These are phyloP conservation scores for Centroberyx gerrardi DNA, from an alignment of 2,797 vertebrate genomes.

Conservation along the genomic window DNA sequence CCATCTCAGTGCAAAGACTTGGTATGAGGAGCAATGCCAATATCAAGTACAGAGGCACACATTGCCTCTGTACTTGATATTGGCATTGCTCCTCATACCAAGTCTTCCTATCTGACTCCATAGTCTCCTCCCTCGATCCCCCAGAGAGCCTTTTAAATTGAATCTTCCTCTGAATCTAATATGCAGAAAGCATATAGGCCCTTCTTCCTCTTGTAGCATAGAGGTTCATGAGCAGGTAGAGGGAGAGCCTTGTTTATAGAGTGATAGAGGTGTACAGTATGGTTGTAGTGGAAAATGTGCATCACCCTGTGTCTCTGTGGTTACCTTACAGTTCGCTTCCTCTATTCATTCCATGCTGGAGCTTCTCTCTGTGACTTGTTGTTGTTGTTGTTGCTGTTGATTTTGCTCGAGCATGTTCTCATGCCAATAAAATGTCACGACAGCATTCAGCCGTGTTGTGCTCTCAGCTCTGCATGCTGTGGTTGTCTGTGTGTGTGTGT, in stretches of 20 bases:
- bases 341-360: constrained; percentile 31
- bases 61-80: background rate
- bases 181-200: background rate
- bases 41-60: too few species aligned
- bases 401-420: constrained; percentile 60
- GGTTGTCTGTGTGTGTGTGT: background rate
- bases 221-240: too few species aligned
- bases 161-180: background rate
- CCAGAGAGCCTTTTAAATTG: background rate
- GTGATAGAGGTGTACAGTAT: constrained; percentile 12
- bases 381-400: constrained; percentile 21
- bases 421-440: constrained; percentile 70
- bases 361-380: constrained; percentile 8
- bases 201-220: background rate
- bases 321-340: constrained; percentile 24
- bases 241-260: background rate
- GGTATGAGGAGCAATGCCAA: too few species aligned
- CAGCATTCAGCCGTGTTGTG: constrained; percentile 36
- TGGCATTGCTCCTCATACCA: background rate
- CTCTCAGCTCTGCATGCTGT: constrained; percentile 42
- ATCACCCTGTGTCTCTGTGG: constrained; percentile 32
- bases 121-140: background rate
- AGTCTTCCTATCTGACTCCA: background rate
- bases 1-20: background rate
- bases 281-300: background rate